These are phyloP conservation scores for Papilio elwesi DNA, from an alignment of 2,888 invertebrate species.

Conservation along the genomic window DNA sequence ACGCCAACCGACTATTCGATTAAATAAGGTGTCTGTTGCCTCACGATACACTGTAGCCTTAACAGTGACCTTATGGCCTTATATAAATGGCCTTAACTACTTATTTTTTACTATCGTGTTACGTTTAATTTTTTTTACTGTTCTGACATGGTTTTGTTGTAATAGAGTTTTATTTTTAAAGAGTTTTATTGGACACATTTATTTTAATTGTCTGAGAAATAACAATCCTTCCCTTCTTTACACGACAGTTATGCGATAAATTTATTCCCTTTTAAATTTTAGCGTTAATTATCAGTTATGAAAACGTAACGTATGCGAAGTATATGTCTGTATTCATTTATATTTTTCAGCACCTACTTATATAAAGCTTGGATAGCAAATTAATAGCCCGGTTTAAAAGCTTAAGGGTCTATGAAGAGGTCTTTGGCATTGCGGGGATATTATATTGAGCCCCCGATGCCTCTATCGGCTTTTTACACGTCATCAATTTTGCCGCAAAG, in stretches of 20 bases:
- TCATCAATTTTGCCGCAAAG: slow-evolving; percentile 74
- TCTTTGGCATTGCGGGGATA: slow-evolving; percentile 65
- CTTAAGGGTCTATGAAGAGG: slow-evolving; percentile 59
- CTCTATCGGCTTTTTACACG: slow-evolving; percentile 77
- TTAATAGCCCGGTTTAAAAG: slow-evolving; percentile 45
- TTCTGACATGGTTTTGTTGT: too few species aligned
- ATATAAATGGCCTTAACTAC: too few species aligned
- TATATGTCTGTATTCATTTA: background rate
- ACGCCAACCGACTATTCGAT: too few species aligned
- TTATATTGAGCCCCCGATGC: slow-evolving; percentile 74
- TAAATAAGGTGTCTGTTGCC: too few species aligned
- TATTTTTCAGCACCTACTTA: slow-evolving; percentile 38
- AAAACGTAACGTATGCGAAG: background rate
- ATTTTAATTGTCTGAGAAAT: too few species aligned
- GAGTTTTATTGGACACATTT: too few species aligned
- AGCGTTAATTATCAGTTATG: background rate
- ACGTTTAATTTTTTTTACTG: too few species aligned
- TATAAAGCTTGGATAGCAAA: slow-evolving; percentile 31
- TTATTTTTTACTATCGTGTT: too few species aligned
- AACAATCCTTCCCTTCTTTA: background rate
- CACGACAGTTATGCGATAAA: too few species aligned
- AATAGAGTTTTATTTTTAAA: too few species aligned
- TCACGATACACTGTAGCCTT: too few species aligned
- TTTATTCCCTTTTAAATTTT: background rate
- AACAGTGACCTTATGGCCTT: too few species aligned